Evolutionary conservation across 2,888 invertebrate genomes (phyloP), one percentile per base, ranked within the genome.

Genomic region (Linyphia triangularis): DNA sequence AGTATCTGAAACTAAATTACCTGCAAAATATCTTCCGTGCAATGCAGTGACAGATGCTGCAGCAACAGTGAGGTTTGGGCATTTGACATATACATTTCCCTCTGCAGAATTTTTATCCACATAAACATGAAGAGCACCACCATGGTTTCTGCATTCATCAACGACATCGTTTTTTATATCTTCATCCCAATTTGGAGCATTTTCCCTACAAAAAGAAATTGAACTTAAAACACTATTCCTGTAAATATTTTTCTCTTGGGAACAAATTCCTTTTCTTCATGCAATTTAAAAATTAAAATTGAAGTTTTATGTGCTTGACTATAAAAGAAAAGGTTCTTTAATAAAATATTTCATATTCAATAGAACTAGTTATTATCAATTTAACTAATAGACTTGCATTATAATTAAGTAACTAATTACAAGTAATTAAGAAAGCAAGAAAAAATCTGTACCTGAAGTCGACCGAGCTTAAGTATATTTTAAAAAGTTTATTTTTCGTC

Each of bases 81-180:
- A 99, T 93, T 99, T 99, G 72, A 99, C 98, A 93, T 99, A 99
- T 5, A 99, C 99, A 92, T 99, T 99, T 70, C 99, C 99, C 91
- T 96, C 96, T 0, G 97, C 96, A 0, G 98, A 98, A 0, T 96
- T 96, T 93, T 96, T 96, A 92, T 99, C 99, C 6, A 99, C 98
- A 92, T 96, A 98, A 28, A 98, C 97, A 92, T 99, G 99, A 61
- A 98, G 92, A 0, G 98, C 97, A 4, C 99, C 99, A 9, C 99
- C 99, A 92, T 99, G 98, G 93, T 98, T 98, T 92, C 97, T 96
- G 93, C 99, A 99, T 93, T 99, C 99, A 92, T 99, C 98, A 90
- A 99, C 96, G 0, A 99, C 99, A 93, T 99, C 99, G 92, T 99
- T 99, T 67, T 96, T 94, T 90, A 99, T 97, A 93, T 99, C 99